Evolutionary conservation across 2,888 invertebrate species (phyloP).

Genomic region (Morinoia aosen): DNA sequence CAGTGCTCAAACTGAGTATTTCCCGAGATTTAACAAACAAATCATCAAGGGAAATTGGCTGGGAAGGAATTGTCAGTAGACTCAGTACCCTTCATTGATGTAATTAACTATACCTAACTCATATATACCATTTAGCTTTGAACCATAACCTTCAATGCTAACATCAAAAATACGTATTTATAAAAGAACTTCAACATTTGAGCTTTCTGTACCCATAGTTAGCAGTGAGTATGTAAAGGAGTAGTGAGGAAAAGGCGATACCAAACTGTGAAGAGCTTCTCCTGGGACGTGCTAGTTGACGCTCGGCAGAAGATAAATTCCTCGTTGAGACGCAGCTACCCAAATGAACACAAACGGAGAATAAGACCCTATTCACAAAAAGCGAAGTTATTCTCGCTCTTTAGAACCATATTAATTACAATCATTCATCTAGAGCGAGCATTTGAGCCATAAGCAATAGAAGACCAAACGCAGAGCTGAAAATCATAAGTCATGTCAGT

Average conservation of each 20-base stretch:
- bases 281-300: background rate
- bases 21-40: no score
- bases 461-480: background rate
- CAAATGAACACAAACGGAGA: background rate
- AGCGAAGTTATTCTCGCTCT: background rate
- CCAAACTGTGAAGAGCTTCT: background rate
- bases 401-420: background rate
- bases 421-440: conserved; percentile 1
- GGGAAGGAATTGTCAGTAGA: no score
- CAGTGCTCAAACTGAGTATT: no score
- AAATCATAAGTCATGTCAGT: background rate
- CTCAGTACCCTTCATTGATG: no score
- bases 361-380: background rate
- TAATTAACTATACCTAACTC: no score
- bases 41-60: no score
- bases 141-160: no score
- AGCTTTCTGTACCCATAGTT: background rate
- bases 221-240: background rate
- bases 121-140: no score
- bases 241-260: background rate
- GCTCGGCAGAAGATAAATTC: background rate
- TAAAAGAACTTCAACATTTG: no score
- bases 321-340: background rate
- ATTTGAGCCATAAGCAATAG: background rate
- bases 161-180: no score